These are phyloP conservation scores for Phytoseiulus persimilis DNA, from an alignment of 2,888 invertebrate species.

Conservation along the genomic window DNA sequence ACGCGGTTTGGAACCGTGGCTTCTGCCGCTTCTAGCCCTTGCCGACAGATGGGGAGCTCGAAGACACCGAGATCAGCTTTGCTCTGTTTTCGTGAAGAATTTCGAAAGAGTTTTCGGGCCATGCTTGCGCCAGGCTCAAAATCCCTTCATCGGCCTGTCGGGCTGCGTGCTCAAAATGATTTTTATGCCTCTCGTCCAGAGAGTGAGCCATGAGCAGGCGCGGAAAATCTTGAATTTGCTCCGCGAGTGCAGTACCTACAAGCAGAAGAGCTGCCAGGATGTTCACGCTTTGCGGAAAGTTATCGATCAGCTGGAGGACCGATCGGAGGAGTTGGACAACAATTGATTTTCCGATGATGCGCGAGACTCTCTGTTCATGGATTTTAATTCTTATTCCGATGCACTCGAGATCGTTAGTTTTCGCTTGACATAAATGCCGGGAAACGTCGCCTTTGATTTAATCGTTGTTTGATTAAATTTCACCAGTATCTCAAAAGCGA, in stretches of 20 bases:
- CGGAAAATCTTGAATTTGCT: background rate
- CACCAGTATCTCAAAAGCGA: too few species aligned
- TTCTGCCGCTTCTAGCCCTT: background rate
- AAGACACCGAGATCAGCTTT: background rate
- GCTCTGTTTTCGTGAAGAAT: background rate
- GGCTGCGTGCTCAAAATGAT: conserved; percentile 12
- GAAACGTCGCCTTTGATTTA: too few species aligned
- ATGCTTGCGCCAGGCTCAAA: background rate
- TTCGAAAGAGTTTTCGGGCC: background rate
- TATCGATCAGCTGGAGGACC: background rate
- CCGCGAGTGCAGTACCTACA: conserved; percentile 9
- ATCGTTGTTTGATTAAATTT: too few species aligned
- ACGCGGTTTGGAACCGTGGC: conserved; percentile 6
- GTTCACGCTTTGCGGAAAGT: conserved; percentile 12
- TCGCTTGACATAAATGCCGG: background rate
- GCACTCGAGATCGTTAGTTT: background rate
- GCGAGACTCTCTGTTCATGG: background rate
- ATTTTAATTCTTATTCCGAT: background rate
- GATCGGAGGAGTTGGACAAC: background rate
- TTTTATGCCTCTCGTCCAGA: background rate
- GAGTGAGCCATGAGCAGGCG: background rate
- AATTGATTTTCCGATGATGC: background rate
- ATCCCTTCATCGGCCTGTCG: conserved; percentile 9
- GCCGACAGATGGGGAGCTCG: conserved; percentile 23
- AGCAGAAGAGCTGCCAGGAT: conserved; percentile 9